phyloP scores from a whole-genome alignment of 2,113 vertebrate genomes.

The Amblyornis subalaris region DNA sequence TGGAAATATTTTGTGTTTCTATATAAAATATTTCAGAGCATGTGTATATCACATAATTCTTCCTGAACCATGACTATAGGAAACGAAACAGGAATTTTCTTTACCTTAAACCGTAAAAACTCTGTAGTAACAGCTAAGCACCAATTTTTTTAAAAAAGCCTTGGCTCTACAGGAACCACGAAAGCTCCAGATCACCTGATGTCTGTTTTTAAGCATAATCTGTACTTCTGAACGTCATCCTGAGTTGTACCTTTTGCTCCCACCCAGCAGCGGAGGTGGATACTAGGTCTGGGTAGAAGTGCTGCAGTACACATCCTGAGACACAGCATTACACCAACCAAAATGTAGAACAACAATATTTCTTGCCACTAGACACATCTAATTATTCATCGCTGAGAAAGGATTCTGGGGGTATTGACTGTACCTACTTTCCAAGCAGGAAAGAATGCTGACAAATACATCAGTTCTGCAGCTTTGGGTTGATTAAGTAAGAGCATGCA shows the following conservation, averaged over 20 bases:
- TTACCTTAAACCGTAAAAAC: not conserved
- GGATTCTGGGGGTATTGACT: not conserved
- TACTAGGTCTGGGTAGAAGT: not conserved
- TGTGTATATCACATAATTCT: not conserved
- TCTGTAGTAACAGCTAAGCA: not conserved
- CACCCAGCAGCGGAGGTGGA: not conserved
- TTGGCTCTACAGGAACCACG: not conserved
- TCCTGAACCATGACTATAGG: not conserved
- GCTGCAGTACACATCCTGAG: not conserved
- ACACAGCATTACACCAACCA: not conserved
- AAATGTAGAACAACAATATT: not conserved
- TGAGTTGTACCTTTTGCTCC: not conserved
- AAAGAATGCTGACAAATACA: not conserved
- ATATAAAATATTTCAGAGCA: not conserved
- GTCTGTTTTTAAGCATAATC: not conserved
- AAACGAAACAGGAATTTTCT: not conserved
- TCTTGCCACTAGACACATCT: not conserved
- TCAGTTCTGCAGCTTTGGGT: not conserved
- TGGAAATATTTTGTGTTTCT: not conserved
- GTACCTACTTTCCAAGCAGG: not conserved
- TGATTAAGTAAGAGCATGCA: not conserved
- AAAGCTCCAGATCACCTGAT: not conserved
- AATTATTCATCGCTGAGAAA: not conserved
- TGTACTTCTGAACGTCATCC: not conserved
- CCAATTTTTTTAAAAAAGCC: not conserved